These are phyloP conservation scores for Papilio demoleus DNA, from an alignment of 2,888 invertebrate species.

Conservation along the genomic window DNA sequence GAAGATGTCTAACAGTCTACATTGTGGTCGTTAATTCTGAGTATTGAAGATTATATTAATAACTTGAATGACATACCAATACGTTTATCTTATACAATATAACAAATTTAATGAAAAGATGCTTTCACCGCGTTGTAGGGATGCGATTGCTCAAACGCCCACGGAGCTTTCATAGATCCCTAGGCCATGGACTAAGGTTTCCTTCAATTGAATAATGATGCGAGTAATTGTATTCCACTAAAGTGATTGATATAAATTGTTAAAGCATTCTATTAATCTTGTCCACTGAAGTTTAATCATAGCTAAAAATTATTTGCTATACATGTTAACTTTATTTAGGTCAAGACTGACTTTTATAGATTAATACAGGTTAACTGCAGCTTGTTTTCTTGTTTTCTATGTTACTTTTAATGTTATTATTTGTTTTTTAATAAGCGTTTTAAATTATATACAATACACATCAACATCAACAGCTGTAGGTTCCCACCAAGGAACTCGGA, in stretches of 20 bases:
- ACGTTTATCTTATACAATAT: no score
- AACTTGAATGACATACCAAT: no score
- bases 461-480: no score
- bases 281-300: slow-evolving; percentile 14
- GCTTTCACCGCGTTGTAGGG: slow-evolving; percentile 33
- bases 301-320: slow-evolving; percentile 8
- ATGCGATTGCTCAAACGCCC: slow-evolving; percentile 20
- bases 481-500: no score
- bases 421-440: neutral
- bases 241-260: slow-evolving; percentile 11
- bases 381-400: neutral
- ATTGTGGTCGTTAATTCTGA: no score
- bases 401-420: neutral
- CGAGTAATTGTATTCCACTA: slow-evolving; percentile 7
- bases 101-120: slow-evolving; percentile 38
- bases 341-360: slow-evolving; percentile 4
- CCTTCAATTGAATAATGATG: slow-evolving; percentile 22
- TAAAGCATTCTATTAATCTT: slow-evolving; percentile 23
- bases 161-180: slow-evolving; percentile 7
- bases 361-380: neutral
- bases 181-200: slow-evolving; percentile 5
- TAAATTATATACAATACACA: neutral
- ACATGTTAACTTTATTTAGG: neutral
- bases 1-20: no score
- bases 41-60: no score